Base-by-base conservation (phyloP, 2,113 vertebrate genomes). In the Aix galericulata region DNA sequence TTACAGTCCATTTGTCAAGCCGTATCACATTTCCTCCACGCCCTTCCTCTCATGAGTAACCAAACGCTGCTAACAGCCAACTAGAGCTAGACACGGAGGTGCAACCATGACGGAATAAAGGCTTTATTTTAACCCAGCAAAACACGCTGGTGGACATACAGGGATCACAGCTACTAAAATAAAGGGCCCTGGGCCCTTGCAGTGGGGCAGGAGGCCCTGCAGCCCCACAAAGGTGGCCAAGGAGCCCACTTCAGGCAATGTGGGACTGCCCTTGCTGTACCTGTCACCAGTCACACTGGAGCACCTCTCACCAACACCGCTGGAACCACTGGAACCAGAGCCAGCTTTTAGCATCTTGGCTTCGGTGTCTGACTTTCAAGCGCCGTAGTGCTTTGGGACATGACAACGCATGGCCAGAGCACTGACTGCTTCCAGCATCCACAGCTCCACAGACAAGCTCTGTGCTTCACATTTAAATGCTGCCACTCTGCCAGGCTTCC, bases 21-120 rank as follows among this genome's bases (percentile, higher is more conserved):
- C 20, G 42, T 91, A 94, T 96, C 96, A 94, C 96, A 94, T 97
- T 97, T 97, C 97, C 97, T 96, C 96, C 96, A 97, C 97, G 1
- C 97, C 97, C 96, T 97, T 97, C 96, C 96, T 96, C 95, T 93
- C 64, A 17, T 86, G 89, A 95, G 93, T 89, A 96, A 95, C 89
- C 93, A 64, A 96, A 94, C 0, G 64, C 90, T 27, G 23, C 77
- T 73, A 78, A 12, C 69, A 80, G 89, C 44, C 40, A 66, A 67
- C n/a, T 25, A 36, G 5, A 48, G 79, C 73, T 17, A 10, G 17
- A 88, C 1, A 36, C 75, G 42, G 31, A 36, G 32, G 76, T 6
- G 1, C 5, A 7, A 63, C 87, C 88, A 18, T 36, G 76, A 69
- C 78, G 3, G 0, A 89, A 71, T 3, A 11, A 87, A 90, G 82